Evolutionary conservation across 2,888 invertebrate species (phyloP), one percentile per base, ranked within the genome.

Genomic region (Aelia acuminata): DNA sequence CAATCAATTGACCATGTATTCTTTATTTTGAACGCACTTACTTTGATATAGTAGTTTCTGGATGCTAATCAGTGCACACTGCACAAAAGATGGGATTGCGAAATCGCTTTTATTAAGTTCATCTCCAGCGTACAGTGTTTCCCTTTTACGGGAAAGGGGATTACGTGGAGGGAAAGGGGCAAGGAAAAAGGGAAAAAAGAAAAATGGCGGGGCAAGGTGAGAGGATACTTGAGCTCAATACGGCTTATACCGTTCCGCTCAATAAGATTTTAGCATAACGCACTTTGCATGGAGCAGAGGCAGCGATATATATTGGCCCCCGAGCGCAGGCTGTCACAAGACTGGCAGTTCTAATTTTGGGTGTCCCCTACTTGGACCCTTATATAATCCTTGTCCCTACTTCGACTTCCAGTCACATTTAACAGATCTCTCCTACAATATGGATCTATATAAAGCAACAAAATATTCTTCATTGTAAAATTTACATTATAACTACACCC

Each of bases 231-330:
- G 63, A 31, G 18, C 63, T 70, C 63, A 70, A 70, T 70, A 70
- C 63, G 63, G 63, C 63, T 70, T 70, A 70, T 70, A 70, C 31
- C 63, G 63, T 70, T 70, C 63, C 63, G 43, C 80, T 80, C 80
- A 43, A 80, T 80, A 80, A n/a, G 80, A 63, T 63, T 63, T 63
- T n/a, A n/a, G 43, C 80, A 39, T 80, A 47, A 80, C 80, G 80
- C 80, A 80, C 80, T 80, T 80, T 80, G 80, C 80, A 80, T 80
- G 80, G 80, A 47, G 43, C 80, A 80, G 39, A 47, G 43, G n/a
- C 43, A 5, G 43, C 18, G n/a, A n/a, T 22, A 80, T 39, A 80
- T 80, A 80, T 80, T 47, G 63, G 80, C 75, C 18, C 22, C 18
- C 22, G 22, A 35, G 43, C 43, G 8, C 13, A 15, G 13, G 31